phyloP scores from a whole-genome alignment of 1,140 invertebrate genomes.

The Mycetomoellerius zeteki region DNA sequence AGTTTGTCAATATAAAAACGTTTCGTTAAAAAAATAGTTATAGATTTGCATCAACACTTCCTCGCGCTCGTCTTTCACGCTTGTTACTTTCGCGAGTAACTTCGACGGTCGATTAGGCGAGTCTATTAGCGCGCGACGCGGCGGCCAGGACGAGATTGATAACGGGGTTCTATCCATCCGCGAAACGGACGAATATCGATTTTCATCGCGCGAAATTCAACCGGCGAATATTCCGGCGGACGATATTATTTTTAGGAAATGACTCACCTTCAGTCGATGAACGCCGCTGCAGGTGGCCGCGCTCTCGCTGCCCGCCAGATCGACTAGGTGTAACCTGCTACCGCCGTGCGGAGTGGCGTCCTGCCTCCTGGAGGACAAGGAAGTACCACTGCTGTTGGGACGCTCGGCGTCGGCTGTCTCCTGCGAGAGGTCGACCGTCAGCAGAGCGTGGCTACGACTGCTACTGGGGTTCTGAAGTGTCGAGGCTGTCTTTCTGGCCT shows the following conservation, averaged over 20 bases:
- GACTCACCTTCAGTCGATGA: constrained; percentile 83
- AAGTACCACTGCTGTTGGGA: neutral
- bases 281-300: constrained; percentile 81
- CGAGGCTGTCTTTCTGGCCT: constrained; percentile 82
- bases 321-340: constrained; percentile 81
- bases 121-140: constrained; percentile 44
- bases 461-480: constrained; percentile 81
- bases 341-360: constrained; percentile 70
- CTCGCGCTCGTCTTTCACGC: neutral
- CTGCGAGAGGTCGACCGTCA: constrained; percentile 79
- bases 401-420: constrained; percentile 46
- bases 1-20: neutral
- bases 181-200: constrained; percentile 62
- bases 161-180: constrained; percentile 32
- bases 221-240: constrained; percentile 12
- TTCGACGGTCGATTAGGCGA: constrained; percentile 39
- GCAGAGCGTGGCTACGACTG: constrained; percentile 81
- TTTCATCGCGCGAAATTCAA: constrained; percentile 41
- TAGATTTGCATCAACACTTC: neutral
- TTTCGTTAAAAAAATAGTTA: constrained; percentile 2
- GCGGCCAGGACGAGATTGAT: constrained; percentile 51
- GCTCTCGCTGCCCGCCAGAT: constrained; percentile 82
- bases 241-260: constrained; percentile 71
- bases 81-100: constrained; percentile 20
- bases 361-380: constrained; percentile 49